Conservation (phyloP, 2,797 vertebrate species). For the Arremon brunneinucha region DNA sequence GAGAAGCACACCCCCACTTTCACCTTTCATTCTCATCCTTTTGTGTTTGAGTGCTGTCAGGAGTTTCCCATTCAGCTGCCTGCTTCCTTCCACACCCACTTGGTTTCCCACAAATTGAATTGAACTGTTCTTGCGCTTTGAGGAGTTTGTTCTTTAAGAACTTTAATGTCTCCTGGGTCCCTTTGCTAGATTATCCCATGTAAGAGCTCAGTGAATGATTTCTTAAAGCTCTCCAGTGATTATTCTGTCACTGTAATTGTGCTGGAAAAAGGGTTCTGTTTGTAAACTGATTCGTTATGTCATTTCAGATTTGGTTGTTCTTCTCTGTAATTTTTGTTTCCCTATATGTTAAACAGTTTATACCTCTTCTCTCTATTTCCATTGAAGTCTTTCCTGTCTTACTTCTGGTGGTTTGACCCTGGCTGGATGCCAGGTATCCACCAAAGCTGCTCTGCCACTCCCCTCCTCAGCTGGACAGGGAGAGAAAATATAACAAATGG, state of each 20-base stretch:
- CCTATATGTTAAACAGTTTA: constrained; percentile 16
- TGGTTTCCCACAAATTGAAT: constrained; percentile 19
- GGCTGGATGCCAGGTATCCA: background rate
- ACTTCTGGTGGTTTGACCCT: background rate
- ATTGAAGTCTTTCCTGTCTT: background rate
- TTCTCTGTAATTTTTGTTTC: constrained; percentile 39
- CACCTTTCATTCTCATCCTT: background rate
- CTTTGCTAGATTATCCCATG: constrained; percentile 36
- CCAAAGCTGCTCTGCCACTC: background rate
- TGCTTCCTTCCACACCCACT: background rate
- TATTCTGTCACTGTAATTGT: constrained; percentile 37
- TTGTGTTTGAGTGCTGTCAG: constrained; percentile 27
- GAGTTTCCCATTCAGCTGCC: background rate
- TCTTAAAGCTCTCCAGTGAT: constrained; percentile 56
- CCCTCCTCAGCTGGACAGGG: background rate
- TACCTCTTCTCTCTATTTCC: background rate
- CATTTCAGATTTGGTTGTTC: constrained; percentile 28
- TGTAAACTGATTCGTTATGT: constrained; percentile 45
- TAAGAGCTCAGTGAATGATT: constrained; percentile 48
- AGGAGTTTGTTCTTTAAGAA: constrained; percentile 47
- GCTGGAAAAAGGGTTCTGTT: constrained; percentile 34
- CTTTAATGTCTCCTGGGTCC: constrained; percentile 27
- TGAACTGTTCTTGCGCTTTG: constrained; percentile 9
- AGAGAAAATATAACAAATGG: background rate
- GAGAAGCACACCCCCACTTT: background rate